Evolutionary conservation across 2,113 vertebrate species (phyloP).

Genomic region (Dipodomys merriami): DNA sequence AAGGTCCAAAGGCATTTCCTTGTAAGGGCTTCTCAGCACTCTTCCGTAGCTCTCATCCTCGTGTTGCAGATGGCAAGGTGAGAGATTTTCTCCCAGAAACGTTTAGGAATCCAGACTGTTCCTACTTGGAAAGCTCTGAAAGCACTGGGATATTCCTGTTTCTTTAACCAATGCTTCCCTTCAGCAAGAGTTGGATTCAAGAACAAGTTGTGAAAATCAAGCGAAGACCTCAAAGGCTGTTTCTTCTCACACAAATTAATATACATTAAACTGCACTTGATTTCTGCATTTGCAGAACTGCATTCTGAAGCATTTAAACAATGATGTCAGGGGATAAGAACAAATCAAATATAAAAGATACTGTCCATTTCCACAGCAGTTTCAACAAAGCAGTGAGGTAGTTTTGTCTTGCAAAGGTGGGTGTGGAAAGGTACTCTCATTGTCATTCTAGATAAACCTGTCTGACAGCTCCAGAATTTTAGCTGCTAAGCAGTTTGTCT

Average conservation of each 20-base stretch:
- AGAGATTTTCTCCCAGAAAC: not conserved
- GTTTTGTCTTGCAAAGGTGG: slow-evolving; percentile 75
- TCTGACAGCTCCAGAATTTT: slow-evolving; percentile 74
- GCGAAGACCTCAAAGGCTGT: not conserved
- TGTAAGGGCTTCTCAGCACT: not conserved
- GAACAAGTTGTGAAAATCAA: not conserved
- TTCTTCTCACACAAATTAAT: not conserved
- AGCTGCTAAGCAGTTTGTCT: slow-evolving; percentile 79
- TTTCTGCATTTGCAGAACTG: not conserved
- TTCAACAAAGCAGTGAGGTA: slow-evolving; percentile 71
- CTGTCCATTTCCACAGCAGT: slow-evolving; percentile 45
- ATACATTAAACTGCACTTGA: not conserved
- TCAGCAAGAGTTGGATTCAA: not conserved
- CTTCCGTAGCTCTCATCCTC: not conserved
- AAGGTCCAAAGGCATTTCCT: not conserved
- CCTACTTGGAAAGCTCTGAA: not conserved
- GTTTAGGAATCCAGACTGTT: not conserved
- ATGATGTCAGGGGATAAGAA: not conserved
- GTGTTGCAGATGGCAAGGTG: not conserved
- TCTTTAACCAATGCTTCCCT: not conserved
- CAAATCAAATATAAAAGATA: slow-evolving; percentile 54
- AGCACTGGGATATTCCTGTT: not conserved
- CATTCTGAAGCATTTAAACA: slow-evolving; percentile 26
- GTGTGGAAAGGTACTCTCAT: slow-evolving; percentile 73
- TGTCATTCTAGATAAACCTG: slow-evolving; percentile 79